Conservation (phyloP, 2,113 vertebrate genomes). For the Amia ocellicauda region DNA sequence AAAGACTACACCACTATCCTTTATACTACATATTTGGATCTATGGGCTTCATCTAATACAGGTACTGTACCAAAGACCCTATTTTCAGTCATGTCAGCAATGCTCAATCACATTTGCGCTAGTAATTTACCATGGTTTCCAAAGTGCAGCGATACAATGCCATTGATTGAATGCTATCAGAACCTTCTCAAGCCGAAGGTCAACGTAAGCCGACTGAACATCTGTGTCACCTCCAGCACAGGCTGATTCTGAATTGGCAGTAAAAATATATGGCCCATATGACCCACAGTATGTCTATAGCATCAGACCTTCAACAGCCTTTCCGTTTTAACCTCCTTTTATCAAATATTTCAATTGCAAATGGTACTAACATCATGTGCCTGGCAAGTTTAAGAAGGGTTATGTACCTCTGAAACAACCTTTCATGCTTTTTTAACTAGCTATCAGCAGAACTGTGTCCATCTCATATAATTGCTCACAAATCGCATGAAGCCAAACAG, state of each 20-base stretch:
- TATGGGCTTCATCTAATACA: no score
- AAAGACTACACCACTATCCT: no score
- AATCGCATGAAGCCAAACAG: no score
- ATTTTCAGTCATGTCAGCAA: no score
- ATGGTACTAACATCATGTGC: background rate
- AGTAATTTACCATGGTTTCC: slow-evolving; percentile 5
- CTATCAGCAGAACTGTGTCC: no score
- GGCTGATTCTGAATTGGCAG: background rate
- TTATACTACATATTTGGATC: no score
- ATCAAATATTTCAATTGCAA: background rate
- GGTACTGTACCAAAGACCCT: no score
- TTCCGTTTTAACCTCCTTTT: no score
- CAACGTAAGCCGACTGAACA: background rate
- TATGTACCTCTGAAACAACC: background rate
- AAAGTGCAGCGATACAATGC: background rate
- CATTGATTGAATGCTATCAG: background rate
- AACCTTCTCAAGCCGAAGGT: slow-evolving; percentile 6
- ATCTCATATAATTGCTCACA: no score
- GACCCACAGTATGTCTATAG: background rate
- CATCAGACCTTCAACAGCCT: no score
- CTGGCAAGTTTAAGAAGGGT: slow-evolving; percentile 1
- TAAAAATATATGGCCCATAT: background rate
- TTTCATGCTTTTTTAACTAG: background rate
- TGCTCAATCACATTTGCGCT: no score
- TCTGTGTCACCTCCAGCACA: slow-evolving; percentile 6